A percentile compares a stretch with the other conserved stretches of the same genome.
phyloP scores from a whole-genome alignment of 2,113 vertebrate genomes.

The Cyanoderma ruficeps region DNA sequence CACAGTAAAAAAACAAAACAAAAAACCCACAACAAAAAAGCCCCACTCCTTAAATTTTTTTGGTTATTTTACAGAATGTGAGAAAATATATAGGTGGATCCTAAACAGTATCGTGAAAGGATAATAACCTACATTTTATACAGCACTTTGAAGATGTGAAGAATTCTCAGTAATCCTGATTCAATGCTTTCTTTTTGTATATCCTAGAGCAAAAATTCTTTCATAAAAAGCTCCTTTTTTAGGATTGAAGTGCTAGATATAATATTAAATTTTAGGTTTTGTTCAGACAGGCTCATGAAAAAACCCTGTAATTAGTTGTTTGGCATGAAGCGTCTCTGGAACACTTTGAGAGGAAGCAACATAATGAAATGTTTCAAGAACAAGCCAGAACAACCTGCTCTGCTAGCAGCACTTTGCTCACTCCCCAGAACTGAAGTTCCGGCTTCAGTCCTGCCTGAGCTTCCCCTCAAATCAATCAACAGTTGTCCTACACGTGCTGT shows the following conservation, averaged over 20 bases:
- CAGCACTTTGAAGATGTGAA: not conserved
- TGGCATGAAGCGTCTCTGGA: not conserved
- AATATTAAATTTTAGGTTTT: not conserved
- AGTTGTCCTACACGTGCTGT: not conserved
- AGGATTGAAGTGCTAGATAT: not conserved
- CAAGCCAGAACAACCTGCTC: slow-evolving; percentile 55
- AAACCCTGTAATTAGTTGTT: slow-evolving; percentile 23
- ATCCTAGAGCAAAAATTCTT: not conserved
- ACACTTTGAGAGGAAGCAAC: slow-evolving; percentile 25
- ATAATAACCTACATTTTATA: not conserved
- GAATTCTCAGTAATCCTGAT: not conserved
- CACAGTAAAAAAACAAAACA: not conserved
- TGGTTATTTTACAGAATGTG: not conserved
- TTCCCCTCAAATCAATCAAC: not conserved
- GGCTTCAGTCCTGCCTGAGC: not conserved
- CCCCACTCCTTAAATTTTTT: not conserved
- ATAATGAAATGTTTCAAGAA: slow-evolving; percentile 28
- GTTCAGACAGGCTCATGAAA: slow-evolving; percentile 17
- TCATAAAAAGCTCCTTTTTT: not conserved
- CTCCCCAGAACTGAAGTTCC: not conserved
- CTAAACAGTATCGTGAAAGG: not conserved
- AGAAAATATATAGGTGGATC: not conserved
- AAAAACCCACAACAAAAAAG: too few relatives aligned
- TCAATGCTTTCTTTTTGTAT: not conserved
- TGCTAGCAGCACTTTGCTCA: not conserved